Conservation (phyloP, 2,113 vertebrate species). For the Cyphomyrus discorhynchus region DNA sequence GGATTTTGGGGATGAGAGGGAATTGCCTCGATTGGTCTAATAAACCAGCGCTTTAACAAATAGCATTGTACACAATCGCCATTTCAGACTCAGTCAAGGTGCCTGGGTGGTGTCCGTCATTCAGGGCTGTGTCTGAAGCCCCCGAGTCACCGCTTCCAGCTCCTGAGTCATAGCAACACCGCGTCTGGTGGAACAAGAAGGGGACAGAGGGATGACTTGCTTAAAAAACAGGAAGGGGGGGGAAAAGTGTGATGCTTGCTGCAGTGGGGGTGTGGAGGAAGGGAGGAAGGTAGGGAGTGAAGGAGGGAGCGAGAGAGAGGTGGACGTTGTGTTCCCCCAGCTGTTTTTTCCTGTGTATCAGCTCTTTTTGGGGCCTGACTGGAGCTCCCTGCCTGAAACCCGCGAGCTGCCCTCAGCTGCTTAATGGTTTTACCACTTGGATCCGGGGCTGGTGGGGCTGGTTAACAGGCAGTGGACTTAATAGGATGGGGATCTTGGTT, state of each 20-base stretch:
- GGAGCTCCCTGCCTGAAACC: slow-evolving; percentile 50
- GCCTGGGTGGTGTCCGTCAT: neutral
- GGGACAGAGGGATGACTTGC: neutral
- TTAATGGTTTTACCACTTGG: slow-evolving; percentile 62
- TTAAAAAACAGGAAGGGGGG: neutral
- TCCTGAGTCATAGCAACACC: neutral
- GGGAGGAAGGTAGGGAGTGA: neutral
- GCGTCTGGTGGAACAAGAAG: neutral
- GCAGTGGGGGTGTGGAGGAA: neutral
- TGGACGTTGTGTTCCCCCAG: slow-evolving; percentile 11
- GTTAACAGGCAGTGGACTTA: slow-evolving; percentile 39
- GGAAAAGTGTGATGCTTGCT: neutral
- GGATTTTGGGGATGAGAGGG: neutral
- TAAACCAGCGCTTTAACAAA: neutral
- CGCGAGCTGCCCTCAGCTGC: slow-evolving; percentile 35
- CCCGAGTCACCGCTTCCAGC: neutral
- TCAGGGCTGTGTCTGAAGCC: neutral
- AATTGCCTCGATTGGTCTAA: neutral
- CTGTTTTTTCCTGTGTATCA: slow-evolving; percentile 50
- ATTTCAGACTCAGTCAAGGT: no score
- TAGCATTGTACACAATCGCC: neutral
- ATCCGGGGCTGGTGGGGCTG: slow-evolving; percentile 22
- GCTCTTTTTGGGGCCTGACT: slow-evolving; percentile 51
- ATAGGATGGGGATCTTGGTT: slow-evolving; percentile 52
- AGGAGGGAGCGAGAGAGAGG: slow-evolving; percentile 22